A percentile compares a stretch with the other conserved stretches of the same genome.
These are phyloP conservation scores for Harpalus rufipes DNA, from an alignment of 2,888 invertebrate genomes.

Conservation along the genomic window DNA sequence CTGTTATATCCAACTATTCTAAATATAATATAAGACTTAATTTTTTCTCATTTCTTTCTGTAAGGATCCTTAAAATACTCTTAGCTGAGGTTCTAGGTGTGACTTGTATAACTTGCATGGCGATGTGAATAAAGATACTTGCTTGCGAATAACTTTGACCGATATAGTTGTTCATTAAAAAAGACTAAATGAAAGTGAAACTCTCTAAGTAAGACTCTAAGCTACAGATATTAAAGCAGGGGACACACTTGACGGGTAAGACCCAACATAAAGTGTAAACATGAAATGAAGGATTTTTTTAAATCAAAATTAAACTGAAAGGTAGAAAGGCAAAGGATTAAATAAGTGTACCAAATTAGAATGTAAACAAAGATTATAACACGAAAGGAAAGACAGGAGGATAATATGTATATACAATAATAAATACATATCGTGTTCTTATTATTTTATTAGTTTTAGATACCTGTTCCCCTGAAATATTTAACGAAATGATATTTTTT, in stretches of 20 bases:
- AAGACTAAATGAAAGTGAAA: constrained; percentile 58
- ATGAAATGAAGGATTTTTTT: too few relatives aligned
- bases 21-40: neutral
- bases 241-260: neutral
- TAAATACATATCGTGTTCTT: too few relatives aligned
- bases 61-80: neutral
- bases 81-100: neutral
- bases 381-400: too few relatives aligned
- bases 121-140: constrained; percentile 38
- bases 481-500: too few relatives aligned
- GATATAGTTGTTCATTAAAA: constrained; percentile 55
- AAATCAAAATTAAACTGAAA: too few relatives aligned
- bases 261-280: neutral
- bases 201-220: constrained; percentile 18
- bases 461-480: too few relatives aligned
- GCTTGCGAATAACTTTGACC: constrained; percentile 50
- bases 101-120: neutral
- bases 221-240: constrained; percentile 10
- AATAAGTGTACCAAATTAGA: too few relatives aligned
- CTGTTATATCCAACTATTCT: neutral
- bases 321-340: too few relatives aligned
- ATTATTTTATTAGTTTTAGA: too few relatives aligned
- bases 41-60: neutral
- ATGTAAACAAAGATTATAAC: too few relatives aligned
- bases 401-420: too few relatives aligned